phyloP scores from a whole-genome alignment of 2,888 invertebrate species.

The Lasioglossum figueresi region DNA sequence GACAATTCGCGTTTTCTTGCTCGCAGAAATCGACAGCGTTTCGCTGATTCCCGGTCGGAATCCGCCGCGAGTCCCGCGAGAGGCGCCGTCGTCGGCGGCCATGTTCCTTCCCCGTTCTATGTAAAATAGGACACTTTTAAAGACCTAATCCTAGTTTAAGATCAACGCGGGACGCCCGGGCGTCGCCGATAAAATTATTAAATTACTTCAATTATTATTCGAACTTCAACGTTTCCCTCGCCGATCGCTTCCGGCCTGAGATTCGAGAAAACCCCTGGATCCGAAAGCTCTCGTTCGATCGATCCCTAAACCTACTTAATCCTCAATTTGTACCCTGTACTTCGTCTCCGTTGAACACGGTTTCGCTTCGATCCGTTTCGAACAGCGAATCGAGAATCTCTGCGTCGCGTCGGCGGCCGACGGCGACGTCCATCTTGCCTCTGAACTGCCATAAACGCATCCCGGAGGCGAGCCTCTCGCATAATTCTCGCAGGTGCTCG shows the following conservation, averaged over 20 bases:
- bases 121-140: slow-evolving; percentile 30
- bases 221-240: not conserved
- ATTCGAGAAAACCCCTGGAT: not conserved
- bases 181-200: not conserved
- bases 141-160: slow-evolving; percentile 32
- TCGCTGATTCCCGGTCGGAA: not conserved
- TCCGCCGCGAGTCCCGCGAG: not conserved
- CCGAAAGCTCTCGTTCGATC: not conserved
- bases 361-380: not conserved
- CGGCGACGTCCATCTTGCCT: not conserved
- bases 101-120: slow-evolving; percentile 9
- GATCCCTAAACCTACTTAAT: slow-evolving; percentile 51
- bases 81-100: not conserved
- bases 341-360: slow-evolving; percentile 52
- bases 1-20: not conserved
- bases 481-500: not conserved
- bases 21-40: not conserved
- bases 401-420: slow-evolving; percentile 23
- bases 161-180: slow-evolving; percentile 9
- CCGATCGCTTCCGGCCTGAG: not conserved
- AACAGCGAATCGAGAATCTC: slow-evolving; percentile 10
- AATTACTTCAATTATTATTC: slow-evolving; percentile 2
- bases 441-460: not conserved
- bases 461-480: not conserved
- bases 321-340: slow-evolving; percentile 64